Percentiles rank a stretch among this genome's conserved stretches.
These are phyloP conservation scores for Scaptomyza cyrtandrae DNA, from an alignment of 2,888 invertebrate genomes.

Conservation along the genomic window DNA sequence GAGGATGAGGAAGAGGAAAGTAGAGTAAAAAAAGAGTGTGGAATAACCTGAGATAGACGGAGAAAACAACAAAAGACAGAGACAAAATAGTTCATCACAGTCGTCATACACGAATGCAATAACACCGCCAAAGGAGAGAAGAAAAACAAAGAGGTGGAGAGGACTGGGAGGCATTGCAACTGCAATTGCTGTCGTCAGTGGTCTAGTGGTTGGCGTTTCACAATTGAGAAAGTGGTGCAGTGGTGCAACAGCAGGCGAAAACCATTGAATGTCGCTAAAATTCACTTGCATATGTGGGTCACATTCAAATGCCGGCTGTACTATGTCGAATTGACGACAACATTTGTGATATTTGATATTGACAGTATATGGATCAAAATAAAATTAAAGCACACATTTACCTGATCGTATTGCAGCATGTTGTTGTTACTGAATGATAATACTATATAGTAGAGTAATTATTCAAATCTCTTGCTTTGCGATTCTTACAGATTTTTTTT, in stretches of 20 bases:
- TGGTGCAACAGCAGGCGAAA: slow-evolving; percentile 17
- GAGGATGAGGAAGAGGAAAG: not conserved
- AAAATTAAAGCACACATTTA: slow-evolving; percentile 50
- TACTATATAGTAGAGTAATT: slow-evolving; percentile 24
- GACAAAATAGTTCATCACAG: slow-evolving; percentile 68
- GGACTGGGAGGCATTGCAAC: slow-evolving; percentile 7
- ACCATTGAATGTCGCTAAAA: slow-evolving; percentile 27
- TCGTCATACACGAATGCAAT: slow-evolving; percentile 57
- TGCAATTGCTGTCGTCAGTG: slow-evolving; percentile 40
- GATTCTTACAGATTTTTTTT: not conserved
- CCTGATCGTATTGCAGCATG: slow-evolving; percentile 78
- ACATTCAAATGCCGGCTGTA: slow-evolving; percentile 49
- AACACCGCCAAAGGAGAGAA: slow-evolving; percentile 38
- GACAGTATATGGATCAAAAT: not conserved
- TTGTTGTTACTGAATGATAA: slow-evolving; percentile 35
- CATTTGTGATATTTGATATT: slow-evolving; percentile 9
- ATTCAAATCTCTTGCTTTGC: slow-evolving; percentile 11
- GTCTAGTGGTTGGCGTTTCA: no score
- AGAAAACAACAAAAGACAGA: slow-evolving; percentile 42
- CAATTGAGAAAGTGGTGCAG: slow-evolving; percentile 23
- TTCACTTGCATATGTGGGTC: slow-evolving; percentile 60
- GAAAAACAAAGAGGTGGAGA: not conserved
- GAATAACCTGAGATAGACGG: slow-evolving; percentile 12
- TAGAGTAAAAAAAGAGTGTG: not conserved
- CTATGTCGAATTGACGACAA: not conserved